Percentiles rank a stretch among this genome's conserved stretches.
Conservation (phyloP, 2,797 vertebrate genomes). For the Tauraco hartlaubi region DNA sequence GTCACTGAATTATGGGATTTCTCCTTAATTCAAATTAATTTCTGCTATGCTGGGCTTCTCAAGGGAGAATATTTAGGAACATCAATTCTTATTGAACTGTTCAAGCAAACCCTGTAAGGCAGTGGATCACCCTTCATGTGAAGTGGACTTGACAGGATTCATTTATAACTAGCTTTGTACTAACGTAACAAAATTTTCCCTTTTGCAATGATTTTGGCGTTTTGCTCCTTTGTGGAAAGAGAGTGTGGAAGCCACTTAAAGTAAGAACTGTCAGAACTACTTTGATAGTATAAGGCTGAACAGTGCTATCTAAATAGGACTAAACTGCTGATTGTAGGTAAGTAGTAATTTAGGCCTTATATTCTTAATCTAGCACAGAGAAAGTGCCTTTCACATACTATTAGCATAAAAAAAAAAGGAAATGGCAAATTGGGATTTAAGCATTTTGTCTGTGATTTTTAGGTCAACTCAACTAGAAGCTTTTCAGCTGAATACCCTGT, state of each 20-base stretch:
- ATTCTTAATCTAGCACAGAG: not conserved
- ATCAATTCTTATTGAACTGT: slow-evolving; percentile 21
- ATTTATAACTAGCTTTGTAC: slow-evolving; percentile 47
- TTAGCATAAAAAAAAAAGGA: not conserved
- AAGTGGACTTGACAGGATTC: slow-evolving; percentile 54
- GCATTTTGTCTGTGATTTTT: slow-evolving; percentile 32
- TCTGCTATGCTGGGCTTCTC: not conserved
- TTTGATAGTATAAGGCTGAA: not conserved
- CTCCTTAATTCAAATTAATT: not conserved
- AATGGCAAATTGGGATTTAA: not conserved
- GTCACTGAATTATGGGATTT: not conserved
- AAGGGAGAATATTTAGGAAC: not conserved
- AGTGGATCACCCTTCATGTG: slow-evolving; percentile 7
- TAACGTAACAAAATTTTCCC: not conserved
- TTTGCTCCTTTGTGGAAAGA: slow-evolving; percentile 19
- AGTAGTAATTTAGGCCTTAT: not conserved
- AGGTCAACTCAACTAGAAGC: slow-evolving; percentile 23
- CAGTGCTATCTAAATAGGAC: not conserved
- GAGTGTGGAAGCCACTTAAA: slow-evolving; percentile 17
- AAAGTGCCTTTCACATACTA: not conserved
- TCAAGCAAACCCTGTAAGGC: not conserved
- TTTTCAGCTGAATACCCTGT: not conserved
- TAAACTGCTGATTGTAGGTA: not conserved
- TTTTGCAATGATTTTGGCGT: not conserved
- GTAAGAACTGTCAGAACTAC: not conserved